Evolutionary conservation across 2,113 vertebrate species (phyloP), one percentile per base, ranked within the genome.

Genomic region (Psittacula cyanocephala): DNA sequence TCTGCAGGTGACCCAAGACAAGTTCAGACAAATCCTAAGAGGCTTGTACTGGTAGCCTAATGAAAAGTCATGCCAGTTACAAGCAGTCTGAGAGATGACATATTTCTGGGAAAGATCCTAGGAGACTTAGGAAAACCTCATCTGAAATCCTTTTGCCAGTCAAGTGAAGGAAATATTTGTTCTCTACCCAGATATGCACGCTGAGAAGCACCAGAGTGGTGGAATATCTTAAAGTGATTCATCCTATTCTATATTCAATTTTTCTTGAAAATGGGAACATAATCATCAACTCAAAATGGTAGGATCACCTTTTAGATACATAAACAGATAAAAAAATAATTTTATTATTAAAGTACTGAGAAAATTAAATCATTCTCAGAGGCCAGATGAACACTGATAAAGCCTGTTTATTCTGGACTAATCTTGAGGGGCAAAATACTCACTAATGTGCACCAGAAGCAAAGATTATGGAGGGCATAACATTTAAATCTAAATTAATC

Each of bases 401-500:
- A 84, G 37, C 25, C 59, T 88, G 49, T 65, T 93, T 95, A 84
- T 86, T 93, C 80, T 6, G 15, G 52, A 64, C 59, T 95, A 81
- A 94, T 85, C 57, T 81, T 91, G 81, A 91, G 81, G 91, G 62
- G 65, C 65, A 93, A 93, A 95, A 96, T 47, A 55, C 35, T 79
- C 49, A 91, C 75, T 94, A 90, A 97, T 77, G 64, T 95, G 81
- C 50, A 96, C 91, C 68, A 93, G 81, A 92, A 96, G 72, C 43
- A 77, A 95, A 92, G 81, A 95, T 97, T 97, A 88, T 60, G 71
- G 84, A 80, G 81, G 93, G 39, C 59, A 82, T 89, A 96, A 92
- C 50, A 93, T 41, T 90, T 91, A 96, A 96, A 92, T 89, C 93
- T 95, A 96, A 96, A 94, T 95, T 95, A 97, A 96, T 94, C 88